Base-by-base conservation (phyloP, 2,888 invertebrate genomes). In the Lithosia quadra region DNA sequence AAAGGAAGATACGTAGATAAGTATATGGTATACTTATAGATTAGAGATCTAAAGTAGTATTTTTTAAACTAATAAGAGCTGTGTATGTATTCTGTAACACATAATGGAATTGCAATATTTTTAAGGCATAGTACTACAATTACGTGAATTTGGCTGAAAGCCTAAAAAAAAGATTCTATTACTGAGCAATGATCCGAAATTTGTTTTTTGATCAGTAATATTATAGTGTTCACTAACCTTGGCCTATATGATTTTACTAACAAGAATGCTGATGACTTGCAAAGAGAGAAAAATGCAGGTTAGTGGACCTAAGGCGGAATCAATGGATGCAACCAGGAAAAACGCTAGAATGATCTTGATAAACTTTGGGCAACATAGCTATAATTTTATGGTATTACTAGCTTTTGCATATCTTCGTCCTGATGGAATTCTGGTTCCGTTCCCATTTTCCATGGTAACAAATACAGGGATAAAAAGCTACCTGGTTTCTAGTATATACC, bases 111-210 rank as follows among this genome's bases (percentile, higher is more conserved):
- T 49, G 9, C 49, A 49, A 49, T n/a, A 49, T 2, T n/a, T 1
- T 49, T 49, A 49, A n/a, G n/a, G 49, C n/a, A 49, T n/a, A 49
- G 49, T 49, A 49, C 49, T n/a, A n/a, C n/a, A 49, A 49, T 49
- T 49, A 49, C 49, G 2, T 49, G n/a, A 49, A 49, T 49, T n/a
- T n/a, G 49, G 9, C 49, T 18, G n/a, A 49, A 49, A n/a, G 18
- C 49, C n/a, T 49, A 49, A 49, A 49, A 49, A 28, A 49, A 49
- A 43, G 39, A 43, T 18, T 49, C 49, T n/a, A 49, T 2, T 49
- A 9, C 43, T 43, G 43, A 43, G 43, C 43, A 43, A 43, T 43
- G 49, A 1, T 18, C 11, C 18, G 18, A 43, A 8, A 43, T 18
- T 43, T 18, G 18, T 43, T 18, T 43, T 8, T 43, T 1, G 18